Percentiles rank a stretch among this genome's conserved stretches.
Evolutionary conservation across 2,113 vertebrate species (phyloP).

Genomic region (Corythoichthys haematopterus): DNA sequence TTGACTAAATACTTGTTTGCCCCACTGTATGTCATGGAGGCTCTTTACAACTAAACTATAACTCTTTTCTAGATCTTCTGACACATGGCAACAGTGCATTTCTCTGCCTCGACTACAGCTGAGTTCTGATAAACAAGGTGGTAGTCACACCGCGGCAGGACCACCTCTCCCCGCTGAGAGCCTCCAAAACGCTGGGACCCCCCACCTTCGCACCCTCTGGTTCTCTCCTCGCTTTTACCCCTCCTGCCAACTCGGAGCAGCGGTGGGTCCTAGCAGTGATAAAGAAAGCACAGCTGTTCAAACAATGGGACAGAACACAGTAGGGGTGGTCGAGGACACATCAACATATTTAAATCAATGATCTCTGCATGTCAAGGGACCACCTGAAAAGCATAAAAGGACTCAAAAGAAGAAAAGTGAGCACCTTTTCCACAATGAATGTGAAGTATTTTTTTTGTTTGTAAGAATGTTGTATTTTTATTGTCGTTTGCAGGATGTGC

Average conservation of each 20-base stretch:
- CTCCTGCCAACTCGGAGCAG: constrained; percentile 72
- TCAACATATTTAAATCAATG: constrained; percentile 38
- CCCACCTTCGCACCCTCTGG: constrained; percentile 34
- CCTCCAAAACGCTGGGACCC: constrained; percentile 24
- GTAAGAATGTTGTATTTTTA: not conserved
- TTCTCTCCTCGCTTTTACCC: constrained; percentile 31
- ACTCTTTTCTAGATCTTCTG: not conserved
- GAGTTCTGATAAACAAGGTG: constrained; percentile 27
- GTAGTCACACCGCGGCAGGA: constrained; percentile 15
- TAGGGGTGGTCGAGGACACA: constrained; percentile 9
- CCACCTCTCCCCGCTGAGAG: constrained; percentile 34
- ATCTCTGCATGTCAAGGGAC: constrained; percentile 14
- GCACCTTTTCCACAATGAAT: not conserved
- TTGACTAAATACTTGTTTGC: too few species aligned
- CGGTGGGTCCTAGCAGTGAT: constrained; percentile 75
- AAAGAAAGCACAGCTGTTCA: constrained; percentile 84
- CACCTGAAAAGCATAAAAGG: constrained; percentile 6
- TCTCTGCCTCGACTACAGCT: not conserved
- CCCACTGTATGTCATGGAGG: not conserved
- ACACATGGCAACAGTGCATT: not conserved
- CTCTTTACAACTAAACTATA: not conserved
- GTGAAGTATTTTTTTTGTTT: too few species aligned
- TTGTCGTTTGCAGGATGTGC: constrained; percentile 40
- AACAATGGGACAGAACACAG: constrained; percentile 67
- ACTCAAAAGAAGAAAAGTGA: not conserved